phyloP scores from a whole-genome alignment of 2,797 vertebrate genomes.

The Karalla daura region DNA sequence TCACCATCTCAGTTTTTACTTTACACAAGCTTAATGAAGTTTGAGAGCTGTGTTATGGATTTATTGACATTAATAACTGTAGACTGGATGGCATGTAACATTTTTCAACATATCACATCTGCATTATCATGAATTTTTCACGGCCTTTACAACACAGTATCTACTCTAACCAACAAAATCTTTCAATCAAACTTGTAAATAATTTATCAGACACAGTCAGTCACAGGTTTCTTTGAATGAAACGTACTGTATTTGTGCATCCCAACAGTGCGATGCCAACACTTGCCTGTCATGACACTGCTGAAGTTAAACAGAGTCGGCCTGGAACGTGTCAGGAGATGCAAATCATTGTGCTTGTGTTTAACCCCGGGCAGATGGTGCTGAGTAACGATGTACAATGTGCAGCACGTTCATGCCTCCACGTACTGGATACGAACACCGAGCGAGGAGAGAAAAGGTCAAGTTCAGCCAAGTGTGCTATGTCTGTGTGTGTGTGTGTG shows the following conservation, averaged over 20 bases:
- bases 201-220: too few species aligned
- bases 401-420: constrained; percentile 23
- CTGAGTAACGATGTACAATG: constrained; percentile 9
- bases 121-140: not conserved
- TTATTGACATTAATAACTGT: too few species aligned
- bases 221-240: too few species aligned
- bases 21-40: too few species aligned
- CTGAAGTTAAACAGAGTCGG: not conserved
- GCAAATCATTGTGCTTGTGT: not conserved
- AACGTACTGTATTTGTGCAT: too few species aligned
- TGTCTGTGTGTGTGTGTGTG: constrained; percentile 17
- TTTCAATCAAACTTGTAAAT: too few species aligned
- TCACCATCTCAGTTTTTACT: too few species aligned
- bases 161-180: too few species aligned
- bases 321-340: constrained; percentile 4
- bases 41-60: too few species aligned
- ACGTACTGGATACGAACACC: constrained; percentile 23
- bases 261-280: not conserved
- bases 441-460: constrained; percentile 53
- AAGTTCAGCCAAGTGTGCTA: constrained; percentile 43
- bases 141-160: too few species aligned
- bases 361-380: constrained; percentile 34
- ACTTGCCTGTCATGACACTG: not conserved
- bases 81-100: too few species aligned
- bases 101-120: too few species aligned